These are phyloP conservation scores for Pteronotus mesoamericanus DNA, from an alignment of 2,797 vertebrate genomes.

Conservation along the genomic window DNA sequence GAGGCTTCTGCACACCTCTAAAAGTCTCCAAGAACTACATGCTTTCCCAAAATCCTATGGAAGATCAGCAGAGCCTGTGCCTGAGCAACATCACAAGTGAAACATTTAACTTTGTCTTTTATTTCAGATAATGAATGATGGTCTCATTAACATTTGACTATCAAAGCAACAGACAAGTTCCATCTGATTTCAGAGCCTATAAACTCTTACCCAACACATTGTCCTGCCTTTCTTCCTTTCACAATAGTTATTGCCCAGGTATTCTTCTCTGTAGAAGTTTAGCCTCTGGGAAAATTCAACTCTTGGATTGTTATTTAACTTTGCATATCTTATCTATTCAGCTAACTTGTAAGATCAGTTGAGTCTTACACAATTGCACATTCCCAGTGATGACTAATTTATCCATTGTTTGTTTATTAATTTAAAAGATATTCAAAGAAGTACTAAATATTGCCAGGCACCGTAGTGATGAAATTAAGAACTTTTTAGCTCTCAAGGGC, in stretches of 20 bases:
- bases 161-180: not conserved
- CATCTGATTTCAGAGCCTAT: not conserved
- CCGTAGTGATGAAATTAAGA: not conserved
- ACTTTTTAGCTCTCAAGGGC: not conserved
- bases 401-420: not conserved
- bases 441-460: not conserved
- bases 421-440: not conserved
- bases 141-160: not conserved
- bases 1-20: not conserved
- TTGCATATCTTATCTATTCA: not conserved
- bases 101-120: not conserved
- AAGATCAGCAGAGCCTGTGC: not conserved
- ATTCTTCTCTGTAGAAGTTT: not conserved
- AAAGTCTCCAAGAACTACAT: not conserved
- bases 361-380: not conserved
- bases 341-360: not conserved
- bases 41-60: not conserved
- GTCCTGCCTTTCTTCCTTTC: not conserved
- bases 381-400: not conserved
- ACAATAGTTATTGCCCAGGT: not conserved
- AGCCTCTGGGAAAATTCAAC: not conserved
- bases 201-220: not conserved
- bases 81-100: not conserved
- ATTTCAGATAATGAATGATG: not conserved
- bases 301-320: not conserved